Percentiles rank a stretch among this genome's conserved stretches.
These are phyloP conservation scores for Sebastes hubbsi DNA, from an alignment of 2,797 vertebrate species.

Conservation along the genomic window DNA sequence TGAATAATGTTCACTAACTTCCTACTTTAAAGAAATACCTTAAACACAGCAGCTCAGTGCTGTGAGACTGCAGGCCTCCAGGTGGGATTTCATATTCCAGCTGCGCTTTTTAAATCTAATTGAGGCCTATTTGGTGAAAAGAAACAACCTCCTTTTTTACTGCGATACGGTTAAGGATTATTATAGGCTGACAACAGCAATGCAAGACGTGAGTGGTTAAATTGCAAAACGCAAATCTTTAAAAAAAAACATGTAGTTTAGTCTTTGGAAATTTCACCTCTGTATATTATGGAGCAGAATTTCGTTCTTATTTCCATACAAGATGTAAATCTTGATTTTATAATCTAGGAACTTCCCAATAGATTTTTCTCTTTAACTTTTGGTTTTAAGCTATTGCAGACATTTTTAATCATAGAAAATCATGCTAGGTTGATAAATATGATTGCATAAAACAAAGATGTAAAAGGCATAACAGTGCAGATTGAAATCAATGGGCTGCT, in stretches of 20 bases:
- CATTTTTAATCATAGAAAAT: not conserved
- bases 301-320: not conserved
- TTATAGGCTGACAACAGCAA: not conserved
- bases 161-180: not conserved
- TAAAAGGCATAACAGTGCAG: not conserved
- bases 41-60: not conserved
- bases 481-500: not conserved
- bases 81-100: not conserved
- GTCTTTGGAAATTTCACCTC: not conserved
- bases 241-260: not conserved
- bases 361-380: not conserved
- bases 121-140: not conserved
- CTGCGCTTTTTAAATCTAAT: not conserved
- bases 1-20: slow-evolving; percentile 40
- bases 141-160: not conserved
- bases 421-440: not conserved
- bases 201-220: not conserved
- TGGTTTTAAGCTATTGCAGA: not conserved
- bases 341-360: not conserved
- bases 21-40: not conserved
- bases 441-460: too few species aligned
- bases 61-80: not conserved
- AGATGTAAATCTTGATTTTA: not conserved
- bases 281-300: not conserved
- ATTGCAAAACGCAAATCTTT: not conserved